Evolutionary conservation across 64 coral and sea anemone species (phyloP), one percentile per base, ranked within the genome.

Genomic region (Montipora foliosa): DNA sequence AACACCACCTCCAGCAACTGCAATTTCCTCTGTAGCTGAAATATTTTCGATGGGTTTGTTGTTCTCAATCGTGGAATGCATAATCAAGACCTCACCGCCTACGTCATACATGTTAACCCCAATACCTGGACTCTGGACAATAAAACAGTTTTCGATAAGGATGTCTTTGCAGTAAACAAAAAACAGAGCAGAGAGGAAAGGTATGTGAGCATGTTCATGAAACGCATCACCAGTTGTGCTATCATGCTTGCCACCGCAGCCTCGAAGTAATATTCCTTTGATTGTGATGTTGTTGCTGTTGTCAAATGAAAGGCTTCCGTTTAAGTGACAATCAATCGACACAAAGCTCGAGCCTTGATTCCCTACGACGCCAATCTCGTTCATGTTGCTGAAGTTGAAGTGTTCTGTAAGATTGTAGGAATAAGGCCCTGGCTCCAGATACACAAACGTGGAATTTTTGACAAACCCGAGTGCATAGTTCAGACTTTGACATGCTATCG

Each of bases 61-160:
- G 57, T 29, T 67, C 22, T 55, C 46, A 80, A 93, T 88, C 46
- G 11, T 6, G 15, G 83, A 93, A 67, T 81, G 52, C 22, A 37
- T 16, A 22, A 93, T 55, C 45, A 29, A 49, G 4, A 93, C 84
- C 2, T 67, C 44, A 70, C 92, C 84, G 70, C 92, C 92, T 20
- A 88, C 83, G 59, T 93, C 92, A 48, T 93, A 93, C 44, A 93
- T 53, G 61, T 88, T 93, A 1, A 88, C 59, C 25, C 83, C 92
- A 2, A 93, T 64, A 10, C 83, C 92, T 3, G 92, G 48, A 79
- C 92, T 93, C 1, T 75, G 3, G 29, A 47, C 67, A 29, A 93
- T 75, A 2, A 3, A 19, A 82, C 83, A 87, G 19, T 81, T 77
- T 0, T 79, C 59, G 12, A 93, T 93, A 4, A 78, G 17, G 25